Base-by-base conservation (phyloP, 2,888 invertebrate species). In the Lasius fuliginosus region DNA sequence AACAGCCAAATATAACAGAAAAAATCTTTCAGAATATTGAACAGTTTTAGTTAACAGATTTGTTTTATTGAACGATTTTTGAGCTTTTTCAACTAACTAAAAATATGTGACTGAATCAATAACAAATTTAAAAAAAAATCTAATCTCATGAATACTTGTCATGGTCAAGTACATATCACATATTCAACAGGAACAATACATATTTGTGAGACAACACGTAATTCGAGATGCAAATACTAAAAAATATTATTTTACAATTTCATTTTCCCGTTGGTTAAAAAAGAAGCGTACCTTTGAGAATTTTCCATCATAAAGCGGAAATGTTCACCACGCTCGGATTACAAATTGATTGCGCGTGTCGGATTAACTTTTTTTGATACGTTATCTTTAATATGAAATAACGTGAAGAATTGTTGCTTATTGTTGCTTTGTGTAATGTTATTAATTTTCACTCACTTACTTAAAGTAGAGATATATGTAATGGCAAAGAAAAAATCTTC, bases 321-420 rank as follows among this genome's bases (percentile, higher is more conserved):
- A 53, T 53, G 18, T 40, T 76, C 18, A 6, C 9, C 42, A 18
- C 12, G 27, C 33, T 76, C 49, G 27, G 33, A 18, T 76, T 65
- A 53, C 65, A 65, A 65, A 53, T 65, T 76, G 42, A 76, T 62
- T 40, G 65, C 27, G 18, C 36, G 30, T 27, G 23, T 76, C 36
- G 75, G 65, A 75, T 76, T 67, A 53, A 76, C 18, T 76, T 67
- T 40, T 53, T 76, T 53, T 76, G 49, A 75, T 65, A 62, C 36
- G 6, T 8, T 65, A 65, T 53, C 18, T 18, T 67, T 53, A 53
- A 67, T 40, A n/a, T 1, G 6, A 36, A 65, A 8, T 5, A 40
- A 36, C 23, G 18, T 12, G 15, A 67, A 40, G 15, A 65, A 65
- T 36, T 18, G 4, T 23, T 23, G 23, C 23, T 46, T 9, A 40